Conservation (phyloP, 2,888 invertebrate species). For the Mylabris sibirica region DNA sequence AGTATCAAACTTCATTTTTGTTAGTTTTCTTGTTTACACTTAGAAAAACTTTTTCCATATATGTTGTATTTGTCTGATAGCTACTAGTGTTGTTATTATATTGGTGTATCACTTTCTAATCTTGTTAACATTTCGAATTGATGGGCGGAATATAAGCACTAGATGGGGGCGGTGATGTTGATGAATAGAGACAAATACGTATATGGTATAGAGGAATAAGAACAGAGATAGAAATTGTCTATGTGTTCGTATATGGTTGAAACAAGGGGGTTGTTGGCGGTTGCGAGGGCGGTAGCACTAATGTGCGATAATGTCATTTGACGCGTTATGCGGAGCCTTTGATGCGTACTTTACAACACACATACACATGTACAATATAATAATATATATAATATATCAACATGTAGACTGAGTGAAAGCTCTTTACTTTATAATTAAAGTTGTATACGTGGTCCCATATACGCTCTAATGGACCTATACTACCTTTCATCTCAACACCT, state of each 20-base stretch:
- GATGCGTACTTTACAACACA: constrained; percentile 49
- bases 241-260: constrained; percentile 4
- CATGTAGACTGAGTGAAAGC: constrained; percentile 22
- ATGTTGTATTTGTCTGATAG: no score
- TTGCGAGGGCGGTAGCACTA: constrained; percentile 37
- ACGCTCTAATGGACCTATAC: constrained; percentile 54
- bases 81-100: constrained; percentile 12
- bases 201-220: neutral
- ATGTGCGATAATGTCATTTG: constrained; percentile 44
- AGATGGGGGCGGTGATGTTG: constrained; percentile 10
- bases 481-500: constrained; percentile 54
- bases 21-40: neutral
- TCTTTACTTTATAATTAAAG: constrained; percentile 57
- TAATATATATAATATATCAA: neutral
- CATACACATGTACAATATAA: constrained; percentile 28
- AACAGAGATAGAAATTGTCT: neutral
- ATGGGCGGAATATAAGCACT: constrained; percentile 33
- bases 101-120: constrained; percentile 30
- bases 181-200: constrained; percentile 2
- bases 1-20: neutral
- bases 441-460: constrained; percentile 50
- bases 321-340: constrained; percentile 46
- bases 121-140: constrained; percentile 29
- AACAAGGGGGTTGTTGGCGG: constrained; percentile 23
- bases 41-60: no score